phyloP scores from a whole-genome alignment of 2,888 invertebrate species.

The Rhopalosiphum nymphaeae region DNA sequence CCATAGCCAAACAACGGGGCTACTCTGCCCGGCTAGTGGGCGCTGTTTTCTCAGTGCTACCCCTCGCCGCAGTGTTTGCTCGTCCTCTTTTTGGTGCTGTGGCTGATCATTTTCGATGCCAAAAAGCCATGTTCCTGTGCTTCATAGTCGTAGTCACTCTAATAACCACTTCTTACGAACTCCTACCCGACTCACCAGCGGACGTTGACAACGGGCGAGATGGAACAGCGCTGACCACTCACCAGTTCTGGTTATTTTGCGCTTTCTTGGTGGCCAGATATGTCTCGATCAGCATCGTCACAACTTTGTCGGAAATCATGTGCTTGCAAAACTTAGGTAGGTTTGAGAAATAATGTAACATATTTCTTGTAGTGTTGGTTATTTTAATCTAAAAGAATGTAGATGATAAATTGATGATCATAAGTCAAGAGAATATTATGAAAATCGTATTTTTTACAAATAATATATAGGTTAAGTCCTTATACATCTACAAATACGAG shows the following conservation, averaged over 20 bases:
- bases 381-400: neutral
- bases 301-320: neutral
- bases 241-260: neutral
- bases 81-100: neutral
- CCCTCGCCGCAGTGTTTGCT: neutral
- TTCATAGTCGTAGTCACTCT: neutral
- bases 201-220: neutral
- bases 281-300: neutral
- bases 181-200: neutral
- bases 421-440: neutral
- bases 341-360: neutral
- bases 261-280: neutral
- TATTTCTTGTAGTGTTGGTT: neutral
- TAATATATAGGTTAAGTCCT: neutral
- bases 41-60: neutral
- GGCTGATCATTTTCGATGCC: neutral
- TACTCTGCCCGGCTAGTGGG: neutral
- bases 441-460: neutral
- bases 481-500: neutral
- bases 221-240: neutral
- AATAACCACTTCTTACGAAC: neutral
- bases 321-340: constrained; percentile 2
- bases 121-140: neutral
- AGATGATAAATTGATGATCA: neutral
- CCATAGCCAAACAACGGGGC: neutral